phyloP scores from a whole-genome alignment of 2,888 invertebrate genomes.

The Cylloceria caligata region DNA sequence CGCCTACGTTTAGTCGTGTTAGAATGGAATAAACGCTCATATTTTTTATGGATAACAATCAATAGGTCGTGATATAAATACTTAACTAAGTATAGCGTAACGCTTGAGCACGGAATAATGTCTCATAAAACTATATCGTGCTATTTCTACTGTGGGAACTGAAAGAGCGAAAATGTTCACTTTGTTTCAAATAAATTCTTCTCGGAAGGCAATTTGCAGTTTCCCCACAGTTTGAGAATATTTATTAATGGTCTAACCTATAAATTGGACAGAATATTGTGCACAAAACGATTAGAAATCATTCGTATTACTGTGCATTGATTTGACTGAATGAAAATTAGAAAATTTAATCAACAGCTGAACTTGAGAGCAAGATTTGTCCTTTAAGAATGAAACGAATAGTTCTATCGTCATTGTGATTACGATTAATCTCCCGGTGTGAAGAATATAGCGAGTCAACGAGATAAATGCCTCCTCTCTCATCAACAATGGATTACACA shows the following conservation, averaged over 20 bases:
- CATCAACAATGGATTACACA: constrained; percentile 60
- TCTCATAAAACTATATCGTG: constrained; percentile 26
- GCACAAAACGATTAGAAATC: too few species aligned
- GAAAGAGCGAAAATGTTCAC: constrained; percentile 18
- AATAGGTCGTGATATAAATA: constrained; percentile 51
- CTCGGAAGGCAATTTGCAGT: background rate
- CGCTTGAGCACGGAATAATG: constrained; percentile 17
- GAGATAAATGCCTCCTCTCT: constrained; percentile 33
- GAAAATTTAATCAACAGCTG: background rate
- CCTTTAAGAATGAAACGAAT: background rate
- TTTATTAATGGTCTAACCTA: background rate
- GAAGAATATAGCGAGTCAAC: constrained; percentile 48
- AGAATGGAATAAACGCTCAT: background rate
- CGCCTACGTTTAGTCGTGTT: constrained; percentile 2
- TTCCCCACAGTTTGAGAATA: background rate
- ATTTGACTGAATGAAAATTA: background rate
- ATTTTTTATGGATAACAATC: constrained; percentile 20
- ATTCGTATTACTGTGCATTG: too few species aligned
- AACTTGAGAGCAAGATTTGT: background rate
- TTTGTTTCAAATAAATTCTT: constrained; percentile 25
- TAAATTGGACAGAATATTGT: background rate
- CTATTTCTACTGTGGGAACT: constrained; percentile 16
- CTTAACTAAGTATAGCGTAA: constrained; percentile 27
- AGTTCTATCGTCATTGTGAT: background rate
- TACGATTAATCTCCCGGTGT: constrained; percentile 17